phyloP scores from a whole-genome alignment of 2,888 invertebrate species.

The Callyntrura guangdongensis region DNA sequence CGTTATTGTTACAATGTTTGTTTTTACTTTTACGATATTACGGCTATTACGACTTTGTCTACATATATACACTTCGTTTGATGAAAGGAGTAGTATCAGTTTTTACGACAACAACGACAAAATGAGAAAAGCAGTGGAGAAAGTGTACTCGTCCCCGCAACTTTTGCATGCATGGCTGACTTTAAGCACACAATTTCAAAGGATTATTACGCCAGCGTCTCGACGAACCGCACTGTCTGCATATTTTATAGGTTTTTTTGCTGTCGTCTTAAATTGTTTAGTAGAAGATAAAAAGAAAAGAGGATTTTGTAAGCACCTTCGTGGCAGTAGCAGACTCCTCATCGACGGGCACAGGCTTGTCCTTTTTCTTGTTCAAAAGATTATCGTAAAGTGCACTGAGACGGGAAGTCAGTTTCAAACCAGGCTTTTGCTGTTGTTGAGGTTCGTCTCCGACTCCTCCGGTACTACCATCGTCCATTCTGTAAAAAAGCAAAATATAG shows the following conservation, averaged over 20 bases:
- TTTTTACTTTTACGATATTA: background rate
- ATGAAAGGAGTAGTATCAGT: background rate
- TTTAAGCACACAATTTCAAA: background rate
- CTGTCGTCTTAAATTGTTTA: slow-evolving; percentile 10
- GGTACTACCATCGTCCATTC: slow-evolving; percentile 84
- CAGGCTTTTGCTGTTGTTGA: slow-evolving; percentile 80
- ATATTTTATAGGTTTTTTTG: background rate
- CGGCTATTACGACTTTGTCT: background rate
- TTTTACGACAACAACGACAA: background rate
- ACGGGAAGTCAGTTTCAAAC: slow-evolving; percentile 80
- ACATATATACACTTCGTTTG: background rate
- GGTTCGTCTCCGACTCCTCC: slow-evolving; percentile 79
- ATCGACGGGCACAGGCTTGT: slow-evolving; percentile 83
- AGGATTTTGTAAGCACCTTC: slow-evolving; percentile 52
- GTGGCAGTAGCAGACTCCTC: slow-evolving; percentile 82
- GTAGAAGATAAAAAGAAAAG: background rate
- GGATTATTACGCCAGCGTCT: slow-evolving; percentile 33
- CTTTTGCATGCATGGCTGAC: slow-evolving; percentile 30
- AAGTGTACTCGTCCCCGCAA: background rate
- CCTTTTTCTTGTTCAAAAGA: slow-evolving; percentile 83
- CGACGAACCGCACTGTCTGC: background rate
- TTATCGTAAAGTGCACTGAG: slow-evolving; percentile 84
- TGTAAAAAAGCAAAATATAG: slow-evolving; percentile 35
- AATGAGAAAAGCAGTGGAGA: background rate
- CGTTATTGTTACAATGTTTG: background rate